A percentile compares a stretch with the other conserved stretches of the same genome.
Evolutionary conservation across 2,113 vertebrate genomes (phyloP).

Genomic region (Engraulis encrasicolus): DNA sequence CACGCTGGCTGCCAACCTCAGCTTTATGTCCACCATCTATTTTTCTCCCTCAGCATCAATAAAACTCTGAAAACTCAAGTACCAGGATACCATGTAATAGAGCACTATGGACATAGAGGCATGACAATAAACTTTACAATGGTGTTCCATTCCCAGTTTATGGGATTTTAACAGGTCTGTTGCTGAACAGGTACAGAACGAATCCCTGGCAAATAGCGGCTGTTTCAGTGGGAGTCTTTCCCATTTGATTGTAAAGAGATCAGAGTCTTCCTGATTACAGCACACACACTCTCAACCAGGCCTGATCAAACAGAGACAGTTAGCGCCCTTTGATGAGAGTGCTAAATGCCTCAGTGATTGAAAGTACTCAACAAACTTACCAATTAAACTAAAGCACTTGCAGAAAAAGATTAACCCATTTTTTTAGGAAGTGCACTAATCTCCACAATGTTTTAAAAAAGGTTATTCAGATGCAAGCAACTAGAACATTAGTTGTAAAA

Average conservation of each 20-base stretch:
- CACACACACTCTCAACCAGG: not conserved
- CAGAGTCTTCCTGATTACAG: not conserved
- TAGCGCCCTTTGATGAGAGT: not conserved
- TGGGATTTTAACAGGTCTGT: not conserved
- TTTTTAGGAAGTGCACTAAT: too few relatives aligned
- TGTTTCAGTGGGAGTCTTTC: not conserved
- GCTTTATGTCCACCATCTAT: not conserved
- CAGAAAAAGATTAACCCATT: too few relatives aligned
- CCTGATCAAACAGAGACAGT: not conserved
- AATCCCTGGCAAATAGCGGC: not conserved
- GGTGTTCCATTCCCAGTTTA: not conserved
- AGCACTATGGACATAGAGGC: not conserved
- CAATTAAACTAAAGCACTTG: not conserved
- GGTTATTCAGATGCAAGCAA: too few relatives aligned
- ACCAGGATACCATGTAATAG: not conserved
- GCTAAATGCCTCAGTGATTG: not conserved
- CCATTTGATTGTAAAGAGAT: not conserved
- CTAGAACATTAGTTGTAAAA: too few relatives aligned
- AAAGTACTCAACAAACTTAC: not conserved
- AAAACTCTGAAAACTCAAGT: not conserved
- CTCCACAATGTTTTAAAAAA: too few relatives aligned
- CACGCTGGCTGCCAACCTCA: not conserved
- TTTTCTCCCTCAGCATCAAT: slow-evolving; percentile 7
- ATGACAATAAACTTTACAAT: slow-evolving; percentile 18
- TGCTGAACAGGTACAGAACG: not conserved